Conservation (phyloP, 2,113 vertebrate genomes). For the Cephalopterus ornatus region DNA sequence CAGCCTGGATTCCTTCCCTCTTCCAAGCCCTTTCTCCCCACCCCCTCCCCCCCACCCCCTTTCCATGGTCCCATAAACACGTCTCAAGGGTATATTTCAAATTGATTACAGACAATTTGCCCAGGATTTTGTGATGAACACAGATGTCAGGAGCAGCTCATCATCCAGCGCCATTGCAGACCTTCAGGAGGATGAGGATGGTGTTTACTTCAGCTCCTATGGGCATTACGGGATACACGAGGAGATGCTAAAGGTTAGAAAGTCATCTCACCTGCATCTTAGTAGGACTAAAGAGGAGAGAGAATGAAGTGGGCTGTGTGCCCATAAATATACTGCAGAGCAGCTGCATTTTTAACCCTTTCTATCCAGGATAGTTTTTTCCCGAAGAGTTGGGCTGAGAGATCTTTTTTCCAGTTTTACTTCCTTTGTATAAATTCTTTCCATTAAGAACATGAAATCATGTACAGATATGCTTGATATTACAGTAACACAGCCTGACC, state of each 20-base stretch:
- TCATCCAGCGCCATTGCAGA: conserved; percentile 73
- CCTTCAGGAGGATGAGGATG: conserved; percentile 89
- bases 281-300: neutral
- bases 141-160: conserved; percentile 71
- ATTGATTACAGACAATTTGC: conserved; percentile 86
- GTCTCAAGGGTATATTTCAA: conserved; percentile 77
- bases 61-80: conserved; percentile 56
- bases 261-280: neutral
- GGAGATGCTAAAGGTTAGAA: conserved; percentile 97
- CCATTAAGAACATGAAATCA: neutral
- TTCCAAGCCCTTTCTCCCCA: neutral
- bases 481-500: neutral
- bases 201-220: conserved; percentile 96
- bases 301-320: neutral
- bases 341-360: conserved; percentile 72
- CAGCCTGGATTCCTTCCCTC: neutral
- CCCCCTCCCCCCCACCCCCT: neutral
- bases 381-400: neutral
- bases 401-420: neutral
- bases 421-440: neutral
- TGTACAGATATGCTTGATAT: neutral
- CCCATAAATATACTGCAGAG: conserved; percentile 27
- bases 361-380: neutral
- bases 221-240: conserved; percentile 94
- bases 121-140: conserved; percentile 87